phyloP scores from a whole-genome alignment of 1,140 invertebrate species.

The Delia radicum region DNA sequence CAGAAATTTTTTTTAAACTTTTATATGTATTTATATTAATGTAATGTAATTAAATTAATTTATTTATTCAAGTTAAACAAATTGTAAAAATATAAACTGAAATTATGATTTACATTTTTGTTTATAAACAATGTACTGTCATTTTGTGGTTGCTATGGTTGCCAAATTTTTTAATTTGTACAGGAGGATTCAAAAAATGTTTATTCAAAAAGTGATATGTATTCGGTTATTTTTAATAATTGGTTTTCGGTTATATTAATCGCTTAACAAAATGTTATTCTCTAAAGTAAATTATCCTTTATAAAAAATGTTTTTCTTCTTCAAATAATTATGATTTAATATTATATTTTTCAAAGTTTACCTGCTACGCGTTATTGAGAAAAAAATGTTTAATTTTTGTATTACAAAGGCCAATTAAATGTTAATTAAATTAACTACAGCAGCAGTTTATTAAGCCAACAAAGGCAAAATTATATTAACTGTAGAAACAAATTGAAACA shows the following conservation, averaged over 20 bases:
- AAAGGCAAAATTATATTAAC: not conserved
- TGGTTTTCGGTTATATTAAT: too few species aligned
- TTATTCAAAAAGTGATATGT: not conserved
- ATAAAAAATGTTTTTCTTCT: not conserved
- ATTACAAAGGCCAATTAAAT: not conserved
- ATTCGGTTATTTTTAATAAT: too few species aligned
- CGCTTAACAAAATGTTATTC: too few species aligned
- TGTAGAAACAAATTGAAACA: not conserved
- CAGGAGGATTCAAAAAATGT: not conserved
- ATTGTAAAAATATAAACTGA: too few species aligned
- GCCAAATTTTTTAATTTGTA: not conserved
- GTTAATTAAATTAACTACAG: not conserved
- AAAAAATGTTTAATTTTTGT: not conserved
- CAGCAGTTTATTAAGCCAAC: not conserved
- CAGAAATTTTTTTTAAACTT: too few species aligned
- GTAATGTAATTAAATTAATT: too few species aligned
- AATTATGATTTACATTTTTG: not conserved
- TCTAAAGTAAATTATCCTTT: too few species aligned
- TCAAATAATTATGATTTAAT: not conserved
- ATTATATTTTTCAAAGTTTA: not conserved
- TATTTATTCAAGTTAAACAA: too few species aligned
- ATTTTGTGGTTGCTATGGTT: not conserved
- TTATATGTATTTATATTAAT: too few species aligned
- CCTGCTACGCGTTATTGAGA: not conserved
- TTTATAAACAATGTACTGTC: not conserved